A percentile compares a stretch with the other conserved stretches of the same genome.
phyloP scores from a whole-genome alignment of 2,888 invertebrate species.

The Phorcus lineatus region DNA sequence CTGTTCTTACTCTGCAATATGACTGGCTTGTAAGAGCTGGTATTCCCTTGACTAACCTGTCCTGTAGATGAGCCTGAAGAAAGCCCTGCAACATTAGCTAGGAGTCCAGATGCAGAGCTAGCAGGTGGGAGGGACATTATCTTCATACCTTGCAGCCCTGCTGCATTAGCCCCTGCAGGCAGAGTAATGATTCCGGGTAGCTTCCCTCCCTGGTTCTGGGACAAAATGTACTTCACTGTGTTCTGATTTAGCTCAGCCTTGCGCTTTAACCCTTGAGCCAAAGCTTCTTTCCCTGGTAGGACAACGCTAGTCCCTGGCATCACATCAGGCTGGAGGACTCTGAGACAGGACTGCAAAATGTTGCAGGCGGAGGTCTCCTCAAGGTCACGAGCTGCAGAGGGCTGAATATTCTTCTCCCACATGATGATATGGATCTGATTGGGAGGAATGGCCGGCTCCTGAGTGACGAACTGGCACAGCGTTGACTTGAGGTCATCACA shows the following conservation, averaged over 20 bases:
- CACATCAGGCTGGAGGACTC: slow-evolving; percentile 8
- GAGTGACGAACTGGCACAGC: slow-evolving; percentile 51
- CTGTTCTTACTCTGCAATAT: not conserved
- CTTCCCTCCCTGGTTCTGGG: not conserved
- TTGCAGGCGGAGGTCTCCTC: slow-evolving; percentile 41
- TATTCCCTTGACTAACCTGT: not conserved
- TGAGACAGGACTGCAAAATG: slow-evolving; percentile 33
- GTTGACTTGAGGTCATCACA: slow-evolving; percentile 69
- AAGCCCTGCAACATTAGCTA: not conserved
- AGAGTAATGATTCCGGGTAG: slow-evolving; percentile 6
- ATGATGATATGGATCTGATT: slow-evolving; percentile 71
- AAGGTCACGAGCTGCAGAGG: slow-evolving; percentile 32
- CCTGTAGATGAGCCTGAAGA: not conserved
- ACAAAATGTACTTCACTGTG: slow-evolving; percentile 9
- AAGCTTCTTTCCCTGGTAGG: not conserved
- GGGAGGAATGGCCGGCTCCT: slow-evolving; percentile 57
- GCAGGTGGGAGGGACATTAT: not conserved
- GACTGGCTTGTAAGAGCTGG: not conserved
- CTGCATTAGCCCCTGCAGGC: not conserved
- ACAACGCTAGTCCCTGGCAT: not conserved
- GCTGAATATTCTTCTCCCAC: slow-evolving; percentile 64
- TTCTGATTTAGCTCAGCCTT: not conserved
- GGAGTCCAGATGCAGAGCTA: not conserved
- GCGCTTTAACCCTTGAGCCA: not conserved
- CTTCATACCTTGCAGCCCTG: not conserved